These are phyloP conservation scores for Muntiacus reevesi DNA, from an alignment of 2,113 vertebrate genomes.

Conservation along the genomic window DNA sequence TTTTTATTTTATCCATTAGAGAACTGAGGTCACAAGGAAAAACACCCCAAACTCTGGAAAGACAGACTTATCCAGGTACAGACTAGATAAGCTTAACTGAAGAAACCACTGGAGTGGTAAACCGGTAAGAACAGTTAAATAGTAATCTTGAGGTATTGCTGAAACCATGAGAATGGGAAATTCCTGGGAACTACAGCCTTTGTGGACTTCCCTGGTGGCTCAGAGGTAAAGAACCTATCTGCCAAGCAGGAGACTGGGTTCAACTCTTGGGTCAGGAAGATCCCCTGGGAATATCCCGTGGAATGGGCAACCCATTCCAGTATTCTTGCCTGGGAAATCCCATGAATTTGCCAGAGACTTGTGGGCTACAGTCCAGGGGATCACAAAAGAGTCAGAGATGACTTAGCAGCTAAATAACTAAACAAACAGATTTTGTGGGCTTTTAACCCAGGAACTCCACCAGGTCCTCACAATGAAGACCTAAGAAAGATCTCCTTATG, in stretches of 20 bases:
- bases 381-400: neutral
- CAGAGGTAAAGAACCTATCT: neutral
- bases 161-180: neutral
- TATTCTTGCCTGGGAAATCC: neutral
- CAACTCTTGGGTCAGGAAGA: neutral
- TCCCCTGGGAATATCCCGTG: neutral
- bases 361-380: neutral
- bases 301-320: neutral
- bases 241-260: neutral
- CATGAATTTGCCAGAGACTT: neutral
- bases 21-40: neutral
- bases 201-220: neutral
- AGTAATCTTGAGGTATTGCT: neutral
- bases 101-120: neutral
- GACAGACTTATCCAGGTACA: neutral
- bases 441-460: neutral
- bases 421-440: neutral
- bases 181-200: neutral
- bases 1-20: neutral
- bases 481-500: neutral
- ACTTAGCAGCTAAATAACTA: neutral
- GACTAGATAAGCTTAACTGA: neutral
- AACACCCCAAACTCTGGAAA: neutral
- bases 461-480: neutral
- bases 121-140: neutral